These are phyloP conservation scores for Balanococcus diminutus DNA, from an alignment of 2,888 invertebrate genomes.

Conservation along the genomic window DNA sequence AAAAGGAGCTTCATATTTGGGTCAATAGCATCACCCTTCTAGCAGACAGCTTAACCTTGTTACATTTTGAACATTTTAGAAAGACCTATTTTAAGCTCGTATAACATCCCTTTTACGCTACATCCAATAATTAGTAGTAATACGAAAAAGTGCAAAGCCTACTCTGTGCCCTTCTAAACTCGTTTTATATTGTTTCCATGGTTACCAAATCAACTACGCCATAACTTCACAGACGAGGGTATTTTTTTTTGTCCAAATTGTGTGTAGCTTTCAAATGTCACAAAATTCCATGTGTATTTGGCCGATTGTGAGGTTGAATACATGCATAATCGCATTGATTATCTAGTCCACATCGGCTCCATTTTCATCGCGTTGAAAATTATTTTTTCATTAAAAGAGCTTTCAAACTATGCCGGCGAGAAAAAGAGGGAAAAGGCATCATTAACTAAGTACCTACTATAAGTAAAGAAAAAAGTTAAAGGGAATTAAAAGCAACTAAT, in stretches of 20 bases:
- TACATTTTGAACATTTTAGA: slow-evolving; percentile 28
- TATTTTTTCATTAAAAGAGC: no score
- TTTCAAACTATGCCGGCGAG: no score
- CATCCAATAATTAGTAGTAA: slow-evolving; percentile 20
- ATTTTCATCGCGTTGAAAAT: no score
- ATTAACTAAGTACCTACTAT: no score
- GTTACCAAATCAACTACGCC: slow-evolving; percentile 13
- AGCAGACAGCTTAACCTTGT: slow-evolving; percentile 5
- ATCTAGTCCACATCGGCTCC: no score
- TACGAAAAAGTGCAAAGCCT: slow-evolving; percentile 5
- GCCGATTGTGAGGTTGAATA: background rate
- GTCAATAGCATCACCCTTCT: background rate
- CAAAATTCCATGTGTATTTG: background rate
- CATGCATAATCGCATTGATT: no score
- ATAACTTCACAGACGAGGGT: background rate
- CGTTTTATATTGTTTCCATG: slow-evolving; percentile 19
- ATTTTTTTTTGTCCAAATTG: slow-evolving; percentile 25
- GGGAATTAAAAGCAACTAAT: no score
- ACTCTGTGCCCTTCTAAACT: background rate
- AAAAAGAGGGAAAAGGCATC: no score
- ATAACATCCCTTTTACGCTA: slow-evolving; percentile 16
- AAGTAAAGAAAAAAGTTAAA: no score
- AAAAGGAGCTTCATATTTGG: background rate
- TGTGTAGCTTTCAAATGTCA: background rate
- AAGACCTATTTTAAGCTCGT: slow-evolving; percentile 22